Conservation (phyloP, 2,113 vertebrate species). For the Engraulis encrasicolus region DNA sequence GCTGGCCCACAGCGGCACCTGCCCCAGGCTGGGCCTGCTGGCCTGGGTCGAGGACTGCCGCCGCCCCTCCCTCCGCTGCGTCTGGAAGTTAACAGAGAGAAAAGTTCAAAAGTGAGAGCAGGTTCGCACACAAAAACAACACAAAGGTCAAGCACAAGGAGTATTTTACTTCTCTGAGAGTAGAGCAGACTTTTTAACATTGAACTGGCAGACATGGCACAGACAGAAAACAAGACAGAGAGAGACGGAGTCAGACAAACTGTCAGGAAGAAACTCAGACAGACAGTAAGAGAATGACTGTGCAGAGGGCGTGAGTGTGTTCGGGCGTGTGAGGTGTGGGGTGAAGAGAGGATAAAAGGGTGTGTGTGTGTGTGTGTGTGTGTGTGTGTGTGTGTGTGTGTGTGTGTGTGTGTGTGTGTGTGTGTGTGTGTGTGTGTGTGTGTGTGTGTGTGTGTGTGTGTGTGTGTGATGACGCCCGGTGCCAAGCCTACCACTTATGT, state of each 20-base stretch:
- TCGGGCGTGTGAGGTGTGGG: not conserved
- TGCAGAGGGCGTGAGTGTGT: not conserved
- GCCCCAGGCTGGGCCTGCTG: slow-evolving; percentile 56
- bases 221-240: not conserved
- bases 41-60: slow-evolving; percentile 47
- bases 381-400: too few species aligned
- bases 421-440: slow-evolving; percentile 26
- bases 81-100: slow-evolving; percentile 31
- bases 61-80: slow-evolving; percentile 59
- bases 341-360: not conserved
- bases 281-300: not conserved
- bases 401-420: slow-evolving; percentile 28
- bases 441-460: slow-evolving; percentile 2
- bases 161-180: too few species aligned
- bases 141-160: too few species aligned
- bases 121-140: too few species aligned
- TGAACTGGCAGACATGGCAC: not conserved
- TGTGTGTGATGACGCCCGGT: not conserved
- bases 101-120: too few species aligned
- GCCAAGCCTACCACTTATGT: not conserved
- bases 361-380: too few species aligned
- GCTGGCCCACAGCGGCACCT: slow-evolving; percentile 28
- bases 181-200: too few species aligned
- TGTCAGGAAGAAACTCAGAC: not conserved
- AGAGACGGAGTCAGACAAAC: not conserved